Percentiles rank a stretch among this genome's conserved stretches.
These are phyloP conservation scores for Gobio occitaniae DNA, from an alignment of 2,797 vertebrate species.

Conservation along the genomic window DNA sequence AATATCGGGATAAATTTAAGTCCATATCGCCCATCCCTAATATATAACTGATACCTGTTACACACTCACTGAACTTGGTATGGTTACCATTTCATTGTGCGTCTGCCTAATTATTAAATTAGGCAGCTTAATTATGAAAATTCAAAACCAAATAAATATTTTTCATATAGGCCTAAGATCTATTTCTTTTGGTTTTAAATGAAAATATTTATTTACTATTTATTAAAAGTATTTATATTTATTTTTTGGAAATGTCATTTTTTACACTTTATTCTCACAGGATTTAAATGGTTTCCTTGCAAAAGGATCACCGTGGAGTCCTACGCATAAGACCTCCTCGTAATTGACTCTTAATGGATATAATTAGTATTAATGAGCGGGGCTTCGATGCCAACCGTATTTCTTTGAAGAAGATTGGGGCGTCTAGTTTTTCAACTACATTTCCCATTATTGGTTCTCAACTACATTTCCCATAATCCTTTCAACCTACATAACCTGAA, in stretches of 20 bases:
- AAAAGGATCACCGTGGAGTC: not conserved
- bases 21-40: no score
- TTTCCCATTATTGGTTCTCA: slow-evolving; percentile 65
- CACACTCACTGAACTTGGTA: no score
- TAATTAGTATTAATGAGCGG: not conserved
- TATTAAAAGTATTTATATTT: not conserved
- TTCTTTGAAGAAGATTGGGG: not conserved
- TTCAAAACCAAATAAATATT: not conserved
- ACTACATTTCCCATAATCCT: slow-evolving; percentile 76
- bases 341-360: not conserved
- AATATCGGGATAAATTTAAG: no score
- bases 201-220: not conserved
- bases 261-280: not conserved
- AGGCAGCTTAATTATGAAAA: no score
- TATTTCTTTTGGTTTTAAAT: not conserved
- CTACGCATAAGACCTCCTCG: no score
- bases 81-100: not conserved
- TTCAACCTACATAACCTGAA: slow-evolving; percentile 33
- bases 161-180: not conserved
- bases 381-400: not conserved
- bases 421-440: slow-evolving; percentile 63
- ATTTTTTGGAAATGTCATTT: not conserved
- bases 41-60: no score
- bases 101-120: not conserved
- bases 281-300: not conserved